phyloP scores from a whole-genome alignment of 2,797 vertebrate genomes.

The Diceros bicornis region DNA sequence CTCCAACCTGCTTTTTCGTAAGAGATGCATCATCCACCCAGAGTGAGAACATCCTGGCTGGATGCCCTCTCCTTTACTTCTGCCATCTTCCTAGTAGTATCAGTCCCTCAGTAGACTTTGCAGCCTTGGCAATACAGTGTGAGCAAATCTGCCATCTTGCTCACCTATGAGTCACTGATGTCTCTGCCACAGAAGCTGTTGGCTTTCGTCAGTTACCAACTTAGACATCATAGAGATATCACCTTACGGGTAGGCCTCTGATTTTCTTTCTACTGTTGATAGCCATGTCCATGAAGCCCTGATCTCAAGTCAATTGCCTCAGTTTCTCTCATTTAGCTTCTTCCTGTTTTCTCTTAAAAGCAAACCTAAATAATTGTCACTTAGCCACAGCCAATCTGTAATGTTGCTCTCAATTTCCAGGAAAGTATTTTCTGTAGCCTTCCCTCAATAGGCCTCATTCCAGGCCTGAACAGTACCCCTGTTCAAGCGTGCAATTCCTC shows the following conservation, averaged over 20 bases:
- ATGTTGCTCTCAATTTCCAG: not conserved
- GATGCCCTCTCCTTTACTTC: not conserved
- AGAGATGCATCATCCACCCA: not conserved
- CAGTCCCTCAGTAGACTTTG: not conserved
- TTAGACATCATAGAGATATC: not conserved
- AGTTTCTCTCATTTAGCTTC: not conserved
- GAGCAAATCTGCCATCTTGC: not conserved
- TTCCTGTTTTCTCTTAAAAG: slow-evolving; percentile 34
- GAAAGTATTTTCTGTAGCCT: not conserved
- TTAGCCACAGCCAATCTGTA: not conserved
- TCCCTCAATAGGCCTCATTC: not conserved
- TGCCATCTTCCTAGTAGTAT: not conserved
- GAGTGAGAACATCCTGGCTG: not conserved
- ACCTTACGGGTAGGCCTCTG: not conserved
- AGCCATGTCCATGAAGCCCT: not conserved
- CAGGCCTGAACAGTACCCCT: not conserved
- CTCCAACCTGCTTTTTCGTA: not conserved
- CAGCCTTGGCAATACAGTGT: not conserved
- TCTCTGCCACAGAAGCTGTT: not conserved
- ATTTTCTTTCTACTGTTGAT: not conserved
- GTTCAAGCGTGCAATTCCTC: not conserved
- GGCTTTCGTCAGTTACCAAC: not conserved
- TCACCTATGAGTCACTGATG: fast-evolving
- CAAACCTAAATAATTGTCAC: not conserved
- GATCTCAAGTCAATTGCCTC: not conserved